Percentiles rank a stretch among this genome's conserved stretches.
phyloP scores from a whole-genome alignment of 2,797 vertebrate species.

The Sorex maritimensis region DNA sequence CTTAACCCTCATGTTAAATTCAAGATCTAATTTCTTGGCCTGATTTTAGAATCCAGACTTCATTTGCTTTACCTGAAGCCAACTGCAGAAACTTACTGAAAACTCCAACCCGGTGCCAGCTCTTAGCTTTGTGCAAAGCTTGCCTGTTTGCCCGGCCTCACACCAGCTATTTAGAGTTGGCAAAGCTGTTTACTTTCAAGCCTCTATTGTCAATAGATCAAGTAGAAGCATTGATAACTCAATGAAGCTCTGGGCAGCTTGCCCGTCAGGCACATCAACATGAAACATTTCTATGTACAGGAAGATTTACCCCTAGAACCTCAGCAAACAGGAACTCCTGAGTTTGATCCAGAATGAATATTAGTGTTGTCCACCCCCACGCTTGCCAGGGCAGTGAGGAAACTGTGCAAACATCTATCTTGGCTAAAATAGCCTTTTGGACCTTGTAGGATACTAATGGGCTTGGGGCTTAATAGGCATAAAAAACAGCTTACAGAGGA shows the following conservation, averaged over 20 bases:
- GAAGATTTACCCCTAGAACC: constrained; percentile 71
- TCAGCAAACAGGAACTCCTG: constrained; percentile 63
- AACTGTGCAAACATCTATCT: constrained; percentile 60
- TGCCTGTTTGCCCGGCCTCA: constrained; percentile 48
- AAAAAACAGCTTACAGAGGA: constrained; percentile 21
- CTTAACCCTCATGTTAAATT: background rate
- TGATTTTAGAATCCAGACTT: constrained; percentile 41
- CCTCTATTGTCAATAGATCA: constrained; percentile 77
- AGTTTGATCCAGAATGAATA: constrained; percentile 57
- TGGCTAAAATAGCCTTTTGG: constrained; percentile 64
- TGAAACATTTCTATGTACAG: constrained; percentile 61
- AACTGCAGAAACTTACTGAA: constrained; percentile 22
- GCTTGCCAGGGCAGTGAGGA: constrained; percentile 12
- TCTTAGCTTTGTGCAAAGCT: constrained; percentile 57
- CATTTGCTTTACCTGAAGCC: background rate
- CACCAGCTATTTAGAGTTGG: constrained; percentile 56
- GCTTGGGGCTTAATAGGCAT: constrained; percentile 35
- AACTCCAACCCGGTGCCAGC: constrained; percentile 5
- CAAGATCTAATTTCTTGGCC: background rate
- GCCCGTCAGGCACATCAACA: accelerated
- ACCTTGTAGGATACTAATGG: constrained; percentile 17
- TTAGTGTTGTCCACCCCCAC: background rate
- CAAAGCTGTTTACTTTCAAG: constrained; percentile 77
- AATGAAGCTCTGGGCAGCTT: constrained; percentile 70
- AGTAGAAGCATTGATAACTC: constrained; percentile 78